phyloP scores from a whole-genome alignment of 2,113 vertebrate genomes.

The Vulpes lagopus region DNA sequence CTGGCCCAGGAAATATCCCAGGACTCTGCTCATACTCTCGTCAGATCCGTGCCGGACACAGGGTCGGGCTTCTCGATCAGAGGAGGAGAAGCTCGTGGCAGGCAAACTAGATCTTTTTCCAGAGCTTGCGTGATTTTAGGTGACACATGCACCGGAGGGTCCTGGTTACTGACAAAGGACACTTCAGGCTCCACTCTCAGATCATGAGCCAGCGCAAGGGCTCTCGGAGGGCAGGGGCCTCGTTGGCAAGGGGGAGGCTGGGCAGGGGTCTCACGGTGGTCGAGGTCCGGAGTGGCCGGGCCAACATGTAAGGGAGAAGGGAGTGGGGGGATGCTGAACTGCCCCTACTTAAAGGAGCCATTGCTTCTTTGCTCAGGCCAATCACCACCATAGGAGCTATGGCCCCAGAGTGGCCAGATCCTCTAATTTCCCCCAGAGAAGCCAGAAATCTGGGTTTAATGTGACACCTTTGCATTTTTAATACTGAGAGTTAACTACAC shows the following conservation, averaged over 20 bases:
- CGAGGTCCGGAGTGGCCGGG: not conserved
- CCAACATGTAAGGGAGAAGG: not conserved
- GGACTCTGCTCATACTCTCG: not conserved
- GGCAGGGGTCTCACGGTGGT: not conserved
- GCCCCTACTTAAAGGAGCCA: not conserved
- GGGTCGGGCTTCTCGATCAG: not conserved
- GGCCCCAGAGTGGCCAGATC: not conserved
- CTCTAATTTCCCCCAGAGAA: not conserved
- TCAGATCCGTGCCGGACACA: not conserved
- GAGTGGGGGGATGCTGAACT: fast-evolving
- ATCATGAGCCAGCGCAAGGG: not conserved
- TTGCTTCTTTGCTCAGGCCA: not conserved
- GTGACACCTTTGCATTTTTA: not conserved
- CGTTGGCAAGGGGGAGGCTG: not conserved
- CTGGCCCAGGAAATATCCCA: not conserved
- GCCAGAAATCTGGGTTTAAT: not conserved
- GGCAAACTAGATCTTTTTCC: not conserved
- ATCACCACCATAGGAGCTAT: too few species aligned
- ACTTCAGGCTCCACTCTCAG: not conserved
- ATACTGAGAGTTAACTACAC: not conserved
- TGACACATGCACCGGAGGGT: too few species aligned
- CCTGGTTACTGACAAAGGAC: not conserved
- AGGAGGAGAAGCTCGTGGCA: not conserved
- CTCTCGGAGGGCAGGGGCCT: not conserved
- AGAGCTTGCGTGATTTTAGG: not conserved